A percentile compares a stretch with the other conserved stretches of the same genome.
phyloP scores from a whole-genome alignment of 2,888 invertebrate species.

The Aspidapion aeneum region DNA sequence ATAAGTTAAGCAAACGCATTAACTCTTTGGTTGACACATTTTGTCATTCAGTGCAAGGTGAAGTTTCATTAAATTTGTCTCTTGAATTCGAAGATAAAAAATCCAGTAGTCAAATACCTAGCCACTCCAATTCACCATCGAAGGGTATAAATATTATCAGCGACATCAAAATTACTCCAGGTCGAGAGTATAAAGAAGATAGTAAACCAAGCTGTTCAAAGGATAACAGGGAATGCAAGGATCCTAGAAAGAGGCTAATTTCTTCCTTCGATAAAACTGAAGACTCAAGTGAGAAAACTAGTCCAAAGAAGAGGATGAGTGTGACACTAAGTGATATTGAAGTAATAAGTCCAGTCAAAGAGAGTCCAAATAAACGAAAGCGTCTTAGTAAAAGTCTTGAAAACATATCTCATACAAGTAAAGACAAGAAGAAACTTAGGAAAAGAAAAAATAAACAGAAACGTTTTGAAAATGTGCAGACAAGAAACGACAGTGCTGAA shows the following conservation, averaged over 20 bases:
- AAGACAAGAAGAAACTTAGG: slow-evolving; percentile 12
- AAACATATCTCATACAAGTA: background rate
- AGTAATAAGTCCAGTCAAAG: background rate
- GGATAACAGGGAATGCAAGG: too few species aligned
- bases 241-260: background rate
- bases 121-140: slow-evolving; percentile 1
- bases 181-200: background rate
- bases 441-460: background rate
- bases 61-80: slow-evolving; percentile 37
- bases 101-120: slow-evolving; percentile 1
- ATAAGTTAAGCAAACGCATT: slow-evolving; percentile 34
- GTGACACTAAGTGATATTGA: slow-evolving; percentile 10
- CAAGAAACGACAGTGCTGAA: slow-evolving; percentile 4
- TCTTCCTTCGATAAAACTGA: background rate
- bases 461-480: too few species aligned
- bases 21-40: slow-evolving; percentile 37
- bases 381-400: slow-evolving; percentile 21
- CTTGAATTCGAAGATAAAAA: slow-evolving; percentile 29
- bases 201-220: background rate
- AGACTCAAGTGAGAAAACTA: background rate
- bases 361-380: slow-evolving; percentile 5
- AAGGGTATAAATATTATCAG: background rate
- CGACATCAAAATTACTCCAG: background rate
- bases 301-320: slow-evolving; percentile 3
- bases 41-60: slow-evolving; percentile 33